phyloP scores from a whole-genome alignment of 1,140 invertebrate genomes.

The Hypothenemus hampei region DNA sequence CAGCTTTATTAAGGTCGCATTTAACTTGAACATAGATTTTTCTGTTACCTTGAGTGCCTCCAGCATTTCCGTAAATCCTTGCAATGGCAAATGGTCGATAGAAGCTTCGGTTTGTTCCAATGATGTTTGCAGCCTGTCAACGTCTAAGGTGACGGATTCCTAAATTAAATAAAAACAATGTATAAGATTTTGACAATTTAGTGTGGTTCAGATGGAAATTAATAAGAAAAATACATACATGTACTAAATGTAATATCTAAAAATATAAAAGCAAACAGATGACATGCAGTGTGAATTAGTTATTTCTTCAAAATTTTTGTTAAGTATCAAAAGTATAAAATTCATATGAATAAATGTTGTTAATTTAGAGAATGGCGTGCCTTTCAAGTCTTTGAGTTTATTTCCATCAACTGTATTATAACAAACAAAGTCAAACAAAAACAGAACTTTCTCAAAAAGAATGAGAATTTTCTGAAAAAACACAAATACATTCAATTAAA shows the following conservation, averaged over 20 bases:
- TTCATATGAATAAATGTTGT: too few species aligned
- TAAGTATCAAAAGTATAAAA: too few species aligned
- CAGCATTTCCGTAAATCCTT: conserved; percentile 64
- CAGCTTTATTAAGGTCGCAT: too few species aligned
- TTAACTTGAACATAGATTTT: too few species aligned
- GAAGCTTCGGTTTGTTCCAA: conserved; percentile 60
- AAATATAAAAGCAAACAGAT: neutral
- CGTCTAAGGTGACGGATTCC: conserved; percentile 62
- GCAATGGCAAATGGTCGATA: conserved; percentile 60
- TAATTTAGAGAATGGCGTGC: too few species aligned
- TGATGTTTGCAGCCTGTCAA: conserved; percentile 59
- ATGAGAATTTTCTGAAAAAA: too few species aligned
- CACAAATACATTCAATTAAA: too few species aligned
- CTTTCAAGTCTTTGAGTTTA: too few species aligned
- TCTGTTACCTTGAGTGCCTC: conserved; percentile 63
- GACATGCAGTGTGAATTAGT: neutral
- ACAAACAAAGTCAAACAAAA: too few species aligned
- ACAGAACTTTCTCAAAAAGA: too few species aligned
- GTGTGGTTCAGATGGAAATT: neutral
- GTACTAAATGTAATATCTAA: neutral
- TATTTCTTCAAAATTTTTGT: neutral
- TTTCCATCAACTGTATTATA: too few species aligned
- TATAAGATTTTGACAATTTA: neutral
- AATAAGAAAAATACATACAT: neutral
- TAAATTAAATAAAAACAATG: conserved; percentile 35